Evolutionary conservation across 2,888 invertebrate species (phyloP).

Genomic region (Aleiodes testaceus): DNA sequence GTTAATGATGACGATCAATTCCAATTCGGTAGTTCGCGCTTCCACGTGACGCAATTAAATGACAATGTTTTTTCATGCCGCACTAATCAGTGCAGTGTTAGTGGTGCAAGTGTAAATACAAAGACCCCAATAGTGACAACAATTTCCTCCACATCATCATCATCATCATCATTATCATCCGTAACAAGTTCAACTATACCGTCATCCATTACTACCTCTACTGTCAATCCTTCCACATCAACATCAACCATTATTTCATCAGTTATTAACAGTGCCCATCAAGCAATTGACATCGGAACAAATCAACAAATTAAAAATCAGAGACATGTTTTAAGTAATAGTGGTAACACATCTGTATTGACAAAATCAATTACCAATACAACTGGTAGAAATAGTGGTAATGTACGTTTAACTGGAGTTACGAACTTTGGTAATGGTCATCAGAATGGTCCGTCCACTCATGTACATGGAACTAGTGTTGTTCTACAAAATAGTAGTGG

Average conservation of each 20-base stretch:
- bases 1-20: conserved; percentile 39
- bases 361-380: conserved; percentile 39
- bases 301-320: conserved; percentile 60
- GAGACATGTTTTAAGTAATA: conserved; percentile 64
- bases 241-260: conserved; percentile 16
- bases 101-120: conserved; percentile 46
- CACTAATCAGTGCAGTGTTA: conserved; percentile 40
- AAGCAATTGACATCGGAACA: conserved; percentile 42
- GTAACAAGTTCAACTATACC: conserved; percentile 28
- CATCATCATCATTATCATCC: conserved; percentile 31
- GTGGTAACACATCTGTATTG: conserved; percentile 45
- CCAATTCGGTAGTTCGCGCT: conserved; percentile 66
- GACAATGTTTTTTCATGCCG: conserved; percentile 56
- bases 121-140: conserved; percentile 40
- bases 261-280: conserved; percentile 12
- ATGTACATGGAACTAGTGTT: conserved; percentile 53
- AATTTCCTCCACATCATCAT: conserved; percentile 48
- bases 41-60: conserved; percentile 62
- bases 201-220: conserved; percentile 32
- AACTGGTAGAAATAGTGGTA: conserved; percentile 66
- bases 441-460: conserved; percentile 65
- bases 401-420: conserved; percentile 47
- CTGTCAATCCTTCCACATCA: conserved; percentile 52
- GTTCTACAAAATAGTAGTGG: conserved; percentile 45
- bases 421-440: conserved; percentile 69